Base-by-base conservation (phyloP, 2,113 vertebrate genomes). In the Pao palembangensis region DNA sequence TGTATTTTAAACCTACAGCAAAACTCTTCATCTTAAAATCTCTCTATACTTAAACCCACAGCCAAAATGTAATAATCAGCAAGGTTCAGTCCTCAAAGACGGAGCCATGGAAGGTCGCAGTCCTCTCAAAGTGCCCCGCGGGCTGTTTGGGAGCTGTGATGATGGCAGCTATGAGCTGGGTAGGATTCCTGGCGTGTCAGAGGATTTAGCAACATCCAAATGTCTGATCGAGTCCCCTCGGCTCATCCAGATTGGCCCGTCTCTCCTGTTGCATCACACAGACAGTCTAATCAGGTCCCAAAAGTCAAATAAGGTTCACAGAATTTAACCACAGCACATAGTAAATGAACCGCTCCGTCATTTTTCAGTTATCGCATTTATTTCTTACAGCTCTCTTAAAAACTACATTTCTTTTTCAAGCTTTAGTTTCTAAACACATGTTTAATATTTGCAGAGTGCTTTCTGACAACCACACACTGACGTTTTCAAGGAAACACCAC, bases 201-300 rank as follows among this genome's bases (percentile, higher is more conserved):
- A 63, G 63, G 72, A 61, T 82, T 87, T 80, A 82, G 81, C 71
- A 67, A 78, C 82, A 78, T 81, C 79, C 75, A 82, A 82, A 76
- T 68, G 71, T 52, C 76, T 50, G 53, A 50, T 58, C 44, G 19
- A 41, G 55, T 61, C 55, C 58, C 68, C 54, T 64, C 67, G 34
- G 59, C 68, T 67, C 69, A 54, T 54, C 66, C 74, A 78, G 78
- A 60, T 75, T 18, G 55, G 56, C 60, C 63, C 76, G 78, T 76
- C 67, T 55, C 69, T 86, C 75, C 73, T 15, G 55, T 51, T 67
- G 56, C 38, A 16, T 48, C 49, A 34, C 54, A 52, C 31, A 44
- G 50, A 58, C 54, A 65, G 23, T 54, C 48, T 68, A 53, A 78
- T 44, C 50, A 58, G 58, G 19, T 63, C 76, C 52, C 62, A 4